Base-by-base conservation (phyloP, 2,888 invertebrate genomes). In the Epicampocera succincta region DNA sequence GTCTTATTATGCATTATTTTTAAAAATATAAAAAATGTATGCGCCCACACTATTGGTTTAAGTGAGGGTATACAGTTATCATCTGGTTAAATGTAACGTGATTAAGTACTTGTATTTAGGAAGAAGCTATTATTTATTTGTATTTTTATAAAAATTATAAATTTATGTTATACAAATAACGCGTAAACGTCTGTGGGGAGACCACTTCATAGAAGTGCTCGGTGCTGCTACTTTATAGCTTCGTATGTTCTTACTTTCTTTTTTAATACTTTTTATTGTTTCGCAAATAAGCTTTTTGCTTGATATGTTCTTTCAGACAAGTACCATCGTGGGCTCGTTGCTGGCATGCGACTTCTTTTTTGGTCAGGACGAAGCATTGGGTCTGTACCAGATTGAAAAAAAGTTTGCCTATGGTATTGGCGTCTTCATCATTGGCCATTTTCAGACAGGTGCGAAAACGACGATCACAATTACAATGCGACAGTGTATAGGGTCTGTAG, bases 311-410 rank as follows among this genome's bases (percentile, higher is more conserved):
- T 83, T 94, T 93, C 44, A 94, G 91, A 87, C 98, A 98, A 86
- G 94, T 94, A 0, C 97, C 97, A 95, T 95, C 95, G 94, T 95
- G 95, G 95, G 96, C 96, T 6, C 95, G 92, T 86, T 94, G 93
- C 8, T 93, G 92, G 91, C 98, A 98, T 29, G 94, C 92, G 85
- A 94, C 94, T 84, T 95, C 95, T 1, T 33, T 33, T 8, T 94
- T 93, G 87, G 96, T 95, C 50, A 99, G 92, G 0, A 96, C 93
- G 91, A 99, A 98, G 88, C 99, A 99, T 89, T 97, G 96, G 0
- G 97, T 96, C 89, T 97, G 97, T n/a, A 98, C 95, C 54, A 98
- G 93, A 91, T 98, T 97, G 93, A 99, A 99, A 93, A 97, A 99
- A 40, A 98, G 92, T 87, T 96, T 96, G 3, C 98, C 98, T 71